These are phyloP conservation scores for Panthera tigris DNA, from an alignment of 2,113 vertebrate genomes.

Conservation along the genomic window DNA sequence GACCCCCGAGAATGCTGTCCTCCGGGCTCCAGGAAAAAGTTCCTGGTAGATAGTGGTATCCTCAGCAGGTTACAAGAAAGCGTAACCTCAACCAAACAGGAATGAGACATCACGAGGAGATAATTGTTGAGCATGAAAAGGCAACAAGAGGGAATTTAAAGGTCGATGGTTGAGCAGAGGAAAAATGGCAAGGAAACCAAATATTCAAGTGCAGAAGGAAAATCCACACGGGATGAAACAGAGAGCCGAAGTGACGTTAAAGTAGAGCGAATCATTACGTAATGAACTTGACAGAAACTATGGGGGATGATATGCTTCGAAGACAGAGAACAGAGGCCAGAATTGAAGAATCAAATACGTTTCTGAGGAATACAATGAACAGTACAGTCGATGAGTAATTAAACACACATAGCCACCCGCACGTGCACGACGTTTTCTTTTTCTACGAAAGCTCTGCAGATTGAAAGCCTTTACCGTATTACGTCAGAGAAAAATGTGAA, in stretches of 20 bases:
- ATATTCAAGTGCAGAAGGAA: not conserved
- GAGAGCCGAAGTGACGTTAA: not conserved
- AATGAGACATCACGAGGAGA: not conserved
- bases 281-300: not conserved
- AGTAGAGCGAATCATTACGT: not conserved
- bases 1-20: not conserved
- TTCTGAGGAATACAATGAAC: not conserved
- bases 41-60: not conserved
- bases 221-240: not conserved
- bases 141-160: not conserved
- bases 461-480: not conserved
- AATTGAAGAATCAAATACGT: not conserved
- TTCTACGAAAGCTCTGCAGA: not conserved
- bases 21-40: not conserved
- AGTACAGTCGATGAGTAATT: not conserved
- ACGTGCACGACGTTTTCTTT: not conserved
- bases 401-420: not conserved
- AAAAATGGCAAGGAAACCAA: not conserved
- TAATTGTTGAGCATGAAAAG: not conserved
- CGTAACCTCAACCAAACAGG: not conserved
- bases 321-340: not conserved
- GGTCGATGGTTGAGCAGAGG: not conserved
- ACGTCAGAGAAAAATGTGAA: not conserved
- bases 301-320: not conserved
- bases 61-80: not conserved